phyloP scores from a whole-genome alignment of 2,888 invertebrate species.

The Hydrotaea diabolus region DNA sequence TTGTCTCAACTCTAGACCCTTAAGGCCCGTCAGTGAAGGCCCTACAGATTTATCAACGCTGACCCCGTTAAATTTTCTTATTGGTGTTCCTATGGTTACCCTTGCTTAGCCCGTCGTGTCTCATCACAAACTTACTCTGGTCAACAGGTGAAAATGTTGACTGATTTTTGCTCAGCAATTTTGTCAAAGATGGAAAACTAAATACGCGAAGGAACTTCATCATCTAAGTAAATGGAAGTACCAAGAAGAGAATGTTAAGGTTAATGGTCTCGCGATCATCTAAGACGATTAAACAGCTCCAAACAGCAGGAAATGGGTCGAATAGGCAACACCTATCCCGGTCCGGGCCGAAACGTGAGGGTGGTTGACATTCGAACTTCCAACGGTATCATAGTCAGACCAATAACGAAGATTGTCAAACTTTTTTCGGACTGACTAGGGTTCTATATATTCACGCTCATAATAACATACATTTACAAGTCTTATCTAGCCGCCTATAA shows the following conservation, averaged over 20 bases:
- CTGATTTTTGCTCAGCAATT: constrained; percentile 15
- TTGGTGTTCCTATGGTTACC: constrained; percentile 4
- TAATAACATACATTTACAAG: too few relatives aligned
- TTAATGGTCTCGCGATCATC: too few relatives aligned
- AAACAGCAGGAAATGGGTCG: too few relatives aligned
- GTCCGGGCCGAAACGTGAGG: too few relatives aligned
- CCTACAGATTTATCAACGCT: constrained; percentile 8
- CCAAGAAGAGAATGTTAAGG: constrained; percentile 16
- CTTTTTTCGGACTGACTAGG: too few relatives aligned
- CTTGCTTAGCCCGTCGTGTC: constrained; percentile 22
- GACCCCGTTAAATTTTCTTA: constrained; percentile 34
- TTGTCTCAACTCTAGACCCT: constrained; percentile 15
- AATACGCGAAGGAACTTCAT: constrained; percentile 42
- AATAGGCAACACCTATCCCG: too few relatives aligned
- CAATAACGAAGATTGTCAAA: too few relatives aligned
- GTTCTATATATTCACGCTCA: too few relatives aligned
- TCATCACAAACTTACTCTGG: not conserved
- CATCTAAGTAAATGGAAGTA: constrained; percentile 51
- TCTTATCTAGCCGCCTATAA: too few relatives aligned
- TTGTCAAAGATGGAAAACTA: constrained; percentile 33
- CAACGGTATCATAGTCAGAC: too few relatives aligned
- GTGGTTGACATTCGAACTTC: too few relatives aligned
- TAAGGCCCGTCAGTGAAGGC: constrained; percentile 25
- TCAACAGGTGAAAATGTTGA: constrained; percentile 16
- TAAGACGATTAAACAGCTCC: too few relatives aligned